Base-by-base conservation (phyloP, 2,113 vertebrate genomes). In the Zingel zingel region DNA sequence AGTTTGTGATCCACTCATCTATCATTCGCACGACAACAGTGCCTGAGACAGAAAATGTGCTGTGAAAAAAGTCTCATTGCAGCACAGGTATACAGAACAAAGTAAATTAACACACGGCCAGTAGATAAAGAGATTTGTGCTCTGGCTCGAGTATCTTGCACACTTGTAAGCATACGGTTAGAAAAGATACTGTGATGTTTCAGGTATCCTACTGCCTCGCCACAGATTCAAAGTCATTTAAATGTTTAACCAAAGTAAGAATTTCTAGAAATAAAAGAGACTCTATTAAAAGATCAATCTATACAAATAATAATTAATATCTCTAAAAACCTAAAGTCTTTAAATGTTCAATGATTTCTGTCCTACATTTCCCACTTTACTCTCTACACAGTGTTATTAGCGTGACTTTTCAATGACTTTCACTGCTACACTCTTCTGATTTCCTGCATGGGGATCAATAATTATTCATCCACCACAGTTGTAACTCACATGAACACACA, bases 1-100 rank as follows among this genome's bases (percentile, higher is more conserved):
- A 13, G 30, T 74, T 77, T 45, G 36, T 81, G 73, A 89, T 45
- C 54, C 72, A 83, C 82, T 89, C 78, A 90, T 92, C 88, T 61
- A 89, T 92, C 89, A 91, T 25, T 48, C 3, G 25, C 54, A 47
- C 74, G 79, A 86, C 72, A 72, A 63, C 64, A 75, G 64, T 16
- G 70, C 86, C 61, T 67, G 19, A 78, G 77, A 58, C 53, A 6
- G 50, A 23, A 76, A 57, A 50, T 69, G 64, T 84, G 54, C 61
- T 53, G 23, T 39, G 58, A 76, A 75, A 78, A 66, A 59, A 19
- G 10, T 63, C 75, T 71, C 50, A 27, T 62, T 43, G 9, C 39
- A 43, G 39, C 65, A 21, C 12, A 33, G 65, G 45, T 15, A 63
- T 13, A 65, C 1, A 64, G 27, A 71, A 48, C 25, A 74, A 45